Base-by-base conservation (phyloP, 2,797 vertebrate species). In the Alfaro cultratus region DNA sequence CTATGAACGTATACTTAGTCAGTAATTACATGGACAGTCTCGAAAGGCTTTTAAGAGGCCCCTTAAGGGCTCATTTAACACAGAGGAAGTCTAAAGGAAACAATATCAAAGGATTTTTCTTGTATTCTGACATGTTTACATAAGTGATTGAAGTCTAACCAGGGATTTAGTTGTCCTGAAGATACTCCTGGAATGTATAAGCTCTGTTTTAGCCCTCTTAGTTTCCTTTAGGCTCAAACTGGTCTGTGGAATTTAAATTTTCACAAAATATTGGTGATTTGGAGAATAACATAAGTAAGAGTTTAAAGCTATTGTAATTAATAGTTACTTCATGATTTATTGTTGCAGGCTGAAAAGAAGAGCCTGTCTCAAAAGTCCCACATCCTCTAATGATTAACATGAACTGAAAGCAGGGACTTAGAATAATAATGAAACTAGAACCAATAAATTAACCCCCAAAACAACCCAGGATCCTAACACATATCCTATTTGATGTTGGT, bases 1-100 rank as follows among this genome's bases (percentile, higher is more conserved):
- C 90, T 92, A 92, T 91, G 90, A 92, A 93, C 92, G 84, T 83
- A 89, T 88, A 89, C 90, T 93, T 92, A 94, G 74, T 85, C 87
- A 84, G 85, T 93, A 93, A 93, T 93, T 92, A 91, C 85, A 90
- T 85, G 85, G 86, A 81, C 87, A 82, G 82, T 92, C 91, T 85
- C 89, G 84, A 86, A 86, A 86, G 89, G 86, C 84, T 93, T 79
- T 76, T 74, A 43, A 43, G 62, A 74, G 76, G 68, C 74, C 80
- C 85, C 85, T 77, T 53, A 83, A 79, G 89, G 77, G 74, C 88
- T 36, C 73, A 36, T 84, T 80, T 76, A 84, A 86, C 67, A 85
- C 74, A 46, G 29, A 78, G 64, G 70, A 82, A 26, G 75, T 49
- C 67, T 26, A 47, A 45, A 47, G 12, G 45, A 68, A 68, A 78